A percentile compares a stretch with the other conserved stretches of the same genome.
Evolutionary conservation across 2,888 invertebrate genomes (phyloP).

Genomic region (Diarsia rubi): DNA sequence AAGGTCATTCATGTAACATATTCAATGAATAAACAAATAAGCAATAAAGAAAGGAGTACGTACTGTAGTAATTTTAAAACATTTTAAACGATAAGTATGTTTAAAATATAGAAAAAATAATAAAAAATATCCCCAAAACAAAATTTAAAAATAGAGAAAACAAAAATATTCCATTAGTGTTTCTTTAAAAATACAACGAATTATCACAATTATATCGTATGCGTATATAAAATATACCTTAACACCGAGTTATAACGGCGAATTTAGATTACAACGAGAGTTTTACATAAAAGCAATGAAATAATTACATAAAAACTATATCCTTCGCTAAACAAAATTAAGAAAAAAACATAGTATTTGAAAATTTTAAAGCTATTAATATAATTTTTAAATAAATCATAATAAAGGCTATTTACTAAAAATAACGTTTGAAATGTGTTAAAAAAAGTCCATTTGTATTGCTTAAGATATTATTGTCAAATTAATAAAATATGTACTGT

Average conservation of each 20-base stretch:
- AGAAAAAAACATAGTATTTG: slow-evolving; percentile 10
- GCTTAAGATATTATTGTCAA: slow-evolving; percentile 13
- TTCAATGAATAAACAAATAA: background rate
- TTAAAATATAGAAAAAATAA: slow-evolving; percentile 15
- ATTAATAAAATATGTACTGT: slow-evolving; percentile 8
- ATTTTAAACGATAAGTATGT: slow-evolving; percentile 8
- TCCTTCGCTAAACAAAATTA: slow-evolving; percentile 28
- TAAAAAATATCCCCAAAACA: background rate
- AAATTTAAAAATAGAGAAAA: background rate
- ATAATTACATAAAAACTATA: slow-evolving; percentile 32
- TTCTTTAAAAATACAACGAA: slow-evolving; percentile 61
- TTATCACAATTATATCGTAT: slow-evolving; percentile 38
- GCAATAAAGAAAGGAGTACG: background rate
- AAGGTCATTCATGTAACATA: background rate
- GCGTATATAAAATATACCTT: slow-evolving; percentile 43
- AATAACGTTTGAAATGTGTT: slow-evolving; percentile 5
- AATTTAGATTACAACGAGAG: slow-evolving; percentile 72
- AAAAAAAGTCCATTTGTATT: slow-evolving; percentile 29
- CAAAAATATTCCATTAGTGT: background rate
- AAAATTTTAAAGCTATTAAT: background rate
- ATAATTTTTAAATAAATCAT: slow-evolving; percentile 1
- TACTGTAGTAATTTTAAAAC: slow-evolving; percentile 3
- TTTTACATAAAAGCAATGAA: slow-evolving; percentile 46
- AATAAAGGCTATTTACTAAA: slow-evolving; percentile 28
- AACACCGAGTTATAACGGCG: slow-evolving; percentile 56